Base-by-base conservation (phyloP, 2,888 invertebrate species). In the Diarsia brunnea region DNA sequence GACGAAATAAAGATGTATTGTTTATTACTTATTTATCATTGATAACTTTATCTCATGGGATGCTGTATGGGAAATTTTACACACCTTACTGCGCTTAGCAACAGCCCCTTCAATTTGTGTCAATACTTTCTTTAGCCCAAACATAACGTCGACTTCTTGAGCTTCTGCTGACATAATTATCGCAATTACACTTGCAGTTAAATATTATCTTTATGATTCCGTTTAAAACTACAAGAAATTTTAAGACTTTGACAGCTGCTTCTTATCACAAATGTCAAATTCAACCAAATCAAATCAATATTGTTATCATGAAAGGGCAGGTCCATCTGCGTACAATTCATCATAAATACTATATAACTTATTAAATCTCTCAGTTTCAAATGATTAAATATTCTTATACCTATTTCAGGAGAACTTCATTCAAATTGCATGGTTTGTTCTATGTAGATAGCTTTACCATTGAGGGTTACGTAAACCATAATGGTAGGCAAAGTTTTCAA, bases 91-190 rank as follows among this genome's bases (percentile, higher is more conserved):
- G 79, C 98, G 95, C 84, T 95, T 96, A 8, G 95, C 92, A 49
- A 97, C 96, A 43, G 97, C 97, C 51, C 95, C 94, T 88, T 98
- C 97, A 61, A 98, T 97, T 91, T 97, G 96, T 67, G 96, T 91
- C 74, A 97, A 90, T 78, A 98, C 97, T 58, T 92, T 94, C 92
- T 97, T 97, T 60, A 98, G 90, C 21, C 97, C 97, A 79, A 94
- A 92, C 95, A 97, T 97, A 67, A 97, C 89, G 90, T 97, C 92
- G 5, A 93, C 81, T 86, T 93, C 89, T 81, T 91, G 90, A 58
- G 90, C 89, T 74, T 69, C 86, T 61, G 85, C 84, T 75, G 94
- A 93, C 95, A 95, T 95, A 87, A 70, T 75, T 71, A 65, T 43
- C 24, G 21, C 51, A 69, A 49, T 31, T 24, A 81, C 12, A 66